These are phyloP conservation scores for Pectinophora gossypiella DNA, from an alignment of 1,140 invertebrate genomes.

Conservation along the genomic window DNA sequence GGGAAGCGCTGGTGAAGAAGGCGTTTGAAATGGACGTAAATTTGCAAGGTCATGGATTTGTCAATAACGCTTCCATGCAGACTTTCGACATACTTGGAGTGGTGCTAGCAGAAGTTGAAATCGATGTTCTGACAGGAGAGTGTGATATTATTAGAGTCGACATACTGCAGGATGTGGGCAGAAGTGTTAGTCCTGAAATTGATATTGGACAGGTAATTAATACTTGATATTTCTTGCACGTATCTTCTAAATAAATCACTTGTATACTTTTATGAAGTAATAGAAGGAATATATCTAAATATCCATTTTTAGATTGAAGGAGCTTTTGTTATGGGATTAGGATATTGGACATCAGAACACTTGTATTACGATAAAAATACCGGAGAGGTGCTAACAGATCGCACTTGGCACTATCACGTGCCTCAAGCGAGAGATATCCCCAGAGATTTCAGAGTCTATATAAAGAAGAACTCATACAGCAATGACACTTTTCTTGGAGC, in stretches of 20 bases:
- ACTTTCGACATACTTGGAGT: constrained; percentile 78
- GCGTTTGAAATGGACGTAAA: constrained; percentile 77
- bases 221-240: too few relatives aligned
- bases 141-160: constrained; percentile 80
- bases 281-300: background rate
- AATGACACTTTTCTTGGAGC: constrained; percentile 81
- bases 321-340: constrained; percentile 89
- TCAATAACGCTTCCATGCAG: constrained; percentile 19
- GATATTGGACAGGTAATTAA: constrained; percentile 86
- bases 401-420: constrained; percentile 89
- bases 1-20: constrained; percentile 77
- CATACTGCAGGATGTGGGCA: constrained; percentile 84
- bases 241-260: too few relatives aligned
- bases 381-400: constrained; percentile 81
- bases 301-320: constrained; percentile 77
- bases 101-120: constrained; percentile 80
- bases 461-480: constrained; percentile 83
- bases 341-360: constrained; percentile 85
- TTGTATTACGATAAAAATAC: constrained; percentile 79
- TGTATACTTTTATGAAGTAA: background rate
- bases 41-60: constrained; percentile 52
- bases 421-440: constrained; percentile 89
- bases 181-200: constrained; percentile 83
- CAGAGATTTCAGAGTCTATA: constrained; percentile 84
- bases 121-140: constrained; percentile 86